Evolutionary conservation across 1,140 invertebrate species (phyloP).

Genomic region (Drosophila mojavensis): DNA sequence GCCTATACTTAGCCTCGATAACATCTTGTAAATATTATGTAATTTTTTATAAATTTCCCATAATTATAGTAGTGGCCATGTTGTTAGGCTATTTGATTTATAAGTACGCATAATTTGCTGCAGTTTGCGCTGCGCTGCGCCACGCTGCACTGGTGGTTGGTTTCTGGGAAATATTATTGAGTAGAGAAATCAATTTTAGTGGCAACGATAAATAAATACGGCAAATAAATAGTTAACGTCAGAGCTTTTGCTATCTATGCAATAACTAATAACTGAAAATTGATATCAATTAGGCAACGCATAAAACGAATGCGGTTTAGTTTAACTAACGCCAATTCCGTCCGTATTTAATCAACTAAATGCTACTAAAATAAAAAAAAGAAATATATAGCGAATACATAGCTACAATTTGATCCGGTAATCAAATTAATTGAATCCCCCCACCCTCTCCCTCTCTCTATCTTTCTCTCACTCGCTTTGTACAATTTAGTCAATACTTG

Average conservation of each 20-base stretch:
- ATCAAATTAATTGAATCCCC: conserved; percentile 5
- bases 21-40: conserved; percentile 82
- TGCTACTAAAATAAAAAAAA: not conserved
- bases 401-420: not conserved
- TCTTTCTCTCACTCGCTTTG: not conserved
- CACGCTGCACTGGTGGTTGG: conserved; percentile 36
- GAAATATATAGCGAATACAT: not conserved
- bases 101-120: conserved; percentile 63
- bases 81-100: conserved; percentile 77
- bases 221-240: not conserved
- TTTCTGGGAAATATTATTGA: conserved; percentile 21
- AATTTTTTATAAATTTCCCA: conserved; percentile 76
- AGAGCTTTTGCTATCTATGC: not conserved
- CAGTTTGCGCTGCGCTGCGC: conserved; percentile 38
- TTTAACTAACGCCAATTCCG: not conserved
- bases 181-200: conserved; percentile 32
- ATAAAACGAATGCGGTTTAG: not conserved
- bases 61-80: conserved; percentile 69
- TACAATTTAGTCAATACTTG: conserved; percentile 46
- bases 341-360: conserved; percentile 1
- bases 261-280: not conserved
- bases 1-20: conserved; percentile 64
- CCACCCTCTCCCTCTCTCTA: conserved; percentile 1
- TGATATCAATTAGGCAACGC: not conserved
- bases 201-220: not conserved